These are phyloP conservation scores for Magallana nippona DNA, from an alignment of 2,888 invertebrate genomes.

Conservation along the genomic window DNA sequence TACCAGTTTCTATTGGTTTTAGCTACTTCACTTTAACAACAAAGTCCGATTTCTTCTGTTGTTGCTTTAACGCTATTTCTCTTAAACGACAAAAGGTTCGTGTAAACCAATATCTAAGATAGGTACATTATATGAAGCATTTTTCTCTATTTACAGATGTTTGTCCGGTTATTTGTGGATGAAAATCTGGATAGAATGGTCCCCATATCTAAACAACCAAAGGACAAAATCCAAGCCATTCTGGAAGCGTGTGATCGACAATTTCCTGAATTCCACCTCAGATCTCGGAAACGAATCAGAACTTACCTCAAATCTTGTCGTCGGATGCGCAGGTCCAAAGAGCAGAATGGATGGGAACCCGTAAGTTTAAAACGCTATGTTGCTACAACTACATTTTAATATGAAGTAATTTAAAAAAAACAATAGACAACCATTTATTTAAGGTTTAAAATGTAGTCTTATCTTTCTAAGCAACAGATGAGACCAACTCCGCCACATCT, in stretches of 20 bases:
- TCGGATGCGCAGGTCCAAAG: slow-evolving; percentile 94
- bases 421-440: background rate
- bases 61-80: too few relatives aligned
- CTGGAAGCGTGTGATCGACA: slow-evolving; percentile 97
- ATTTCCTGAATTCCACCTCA: slow-evolving; percentile 97
- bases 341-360: slow-evolving; percentile 90
- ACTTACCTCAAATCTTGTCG: slow-evolving; percentile 97
- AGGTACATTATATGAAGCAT: background rate
- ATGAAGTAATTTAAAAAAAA: background rate
- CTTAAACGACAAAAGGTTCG: too few relatives aligned
- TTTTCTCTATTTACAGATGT: slow-evolving; percentile 86
- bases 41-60: too few relatives aligned
- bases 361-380: slow-evolving; percentile 81
- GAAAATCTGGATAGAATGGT: slow-evolving; percentile 97
- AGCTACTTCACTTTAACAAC: too few relatives aligned
- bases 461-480: slow-evolving; percentile 83
- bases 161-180: slow-evolving; percentile 96
- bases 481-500: slow-evolving; percentile 97
- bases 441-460: background rate
- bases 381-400: too few relatives aligned
- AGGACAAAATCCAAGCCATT: slow-evolving; percentile 98
- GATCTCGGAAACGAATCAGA: slow-evolving; percentile 95
- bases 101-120: background rate
- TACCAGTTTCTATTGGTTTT: too few relatives aligned
- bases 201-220: slow-evolving; percentile 97